phyloP scores from a whole-genome alignment of 2,113 vertebrate species.

The Piliocolobus tephrosceles region DNA sequence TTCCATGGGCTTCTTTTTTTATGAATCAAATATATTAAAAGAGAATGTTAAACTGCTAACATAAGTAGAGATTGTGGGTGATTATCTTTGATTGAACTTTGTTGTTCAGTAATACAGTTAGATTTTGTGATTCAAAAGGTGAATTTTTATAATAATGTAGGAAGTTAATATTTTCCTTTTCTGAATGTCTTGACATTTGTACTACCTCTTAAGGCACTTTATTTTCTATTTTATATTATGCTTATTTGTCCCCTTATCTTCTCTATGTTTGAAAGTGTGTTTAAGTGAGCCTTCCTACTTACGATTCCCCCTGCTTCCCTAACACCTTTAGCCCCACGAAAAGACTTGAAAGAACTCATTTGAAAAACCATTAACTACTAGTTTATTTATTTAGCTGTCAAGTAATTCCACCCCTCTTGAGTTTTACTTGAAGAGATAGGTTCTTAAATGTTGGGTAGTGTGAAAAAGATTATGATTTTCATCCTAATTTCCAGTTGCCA shows the following conservation, averaged over 20 bases:
- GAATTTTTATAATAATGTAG: neutral
- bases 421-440: neutral
- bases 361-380: neutral
- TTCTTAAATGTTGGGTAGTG: conserved; percentile 6
- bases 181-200: neutral
- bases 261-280: neutral
- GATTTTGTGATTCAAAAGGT: neutral
- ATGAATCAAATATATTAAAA: neutral
- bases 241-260: neutral
- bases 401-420: neutral
- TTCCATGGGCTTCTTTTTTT: neutral
- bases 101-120: neutral
- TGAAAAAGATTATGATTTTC: conserved; percentile 20
- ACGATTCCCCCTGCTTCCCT: neutral
- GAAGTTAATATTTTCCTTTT: neutral
- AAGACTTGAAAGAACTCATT: neutral
- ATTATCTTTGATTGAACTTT: too few species aligned
- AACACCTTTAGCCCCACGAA: neutral
- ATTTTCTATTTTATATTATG: neutral
- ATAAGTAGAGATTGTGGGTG: neutral
- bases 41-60: neutral
- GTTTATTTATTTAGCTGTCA: neutral
- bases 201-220: neutral
- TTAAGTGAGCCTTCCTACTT: neutral
- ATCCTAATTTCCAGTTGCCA: conserved; percentile 16